Conservation (phyloP, 92 coral and sea anemone species). For the Bergia puertoricense region DNA sequence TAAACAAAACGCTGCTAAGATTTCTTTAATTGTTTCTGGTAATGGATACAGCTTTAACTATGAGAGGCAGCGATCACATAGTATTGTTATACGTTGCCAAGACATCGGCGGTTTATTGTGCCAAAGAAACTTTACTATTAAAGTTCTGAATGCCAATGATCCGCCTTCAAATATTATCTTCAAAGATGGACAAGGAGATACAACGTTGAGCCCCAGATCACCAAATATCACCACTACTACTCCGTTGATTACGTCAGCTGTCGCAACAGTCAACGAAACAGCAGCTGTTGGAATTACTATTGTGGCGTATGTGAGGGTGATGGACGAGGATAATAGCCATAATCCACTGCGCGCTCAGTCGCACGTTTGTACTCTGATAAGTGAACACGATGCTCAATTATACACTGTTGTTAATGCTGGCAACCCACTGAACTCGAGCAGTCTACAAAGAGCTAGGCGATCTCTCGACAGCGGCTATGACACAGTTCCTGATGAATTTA, state of each 20-base stretch:
- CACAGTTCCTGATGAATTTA: constrained; percentile 56
- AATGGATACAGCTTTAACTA: constrained; percentile 63
- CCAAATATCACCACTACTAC: constrained; percentile 50
- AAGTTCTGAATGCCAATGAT: constrained; percentile 65
- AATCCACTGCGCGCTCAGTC: constrained; percentile 62
- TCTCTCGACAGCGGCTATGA: constrained; percentile 29
- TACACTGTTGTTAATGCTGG: constrained; percentile 57
- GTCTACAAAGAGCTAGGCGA: constrained; percentile 38
- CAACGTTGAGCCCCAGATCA: constrained; percentile 61
- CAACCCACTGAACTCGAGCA: constrained; percentile 44
- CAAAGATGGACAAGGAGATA: constrained; percentile 64
- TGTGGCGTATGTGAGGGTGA: constrained; percentile 63
- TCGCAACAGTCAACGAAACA: constrained; percentile 71
- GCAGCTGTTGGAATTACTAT: constrained; percentile 66
- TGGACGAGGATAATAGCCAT: constrained; percentile 61
- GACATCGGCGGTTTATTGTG: constrained; percentile 64
- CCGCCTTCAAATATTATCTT: constrained; percentile 60
- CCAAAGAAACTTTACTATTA: constrained; percentile 48
- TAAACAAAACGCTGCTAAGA: constrained; percentile 28
- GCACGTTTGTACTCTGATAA: constrained; percentile 66
- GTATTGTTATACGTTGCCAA: constrained; percentile 53
- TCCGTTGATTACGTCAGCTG: constrained; percentile 50
- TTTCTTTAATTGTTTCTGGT: constrained; percentile 54
- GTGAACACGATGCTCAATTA: constrained; percentile 64
- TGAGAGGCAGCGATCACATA: constrained; percentile 59